phyloP scores from a whole-genome alignment of 1,140 invertebrate species.

The Zaprionus davidi region DNA sequence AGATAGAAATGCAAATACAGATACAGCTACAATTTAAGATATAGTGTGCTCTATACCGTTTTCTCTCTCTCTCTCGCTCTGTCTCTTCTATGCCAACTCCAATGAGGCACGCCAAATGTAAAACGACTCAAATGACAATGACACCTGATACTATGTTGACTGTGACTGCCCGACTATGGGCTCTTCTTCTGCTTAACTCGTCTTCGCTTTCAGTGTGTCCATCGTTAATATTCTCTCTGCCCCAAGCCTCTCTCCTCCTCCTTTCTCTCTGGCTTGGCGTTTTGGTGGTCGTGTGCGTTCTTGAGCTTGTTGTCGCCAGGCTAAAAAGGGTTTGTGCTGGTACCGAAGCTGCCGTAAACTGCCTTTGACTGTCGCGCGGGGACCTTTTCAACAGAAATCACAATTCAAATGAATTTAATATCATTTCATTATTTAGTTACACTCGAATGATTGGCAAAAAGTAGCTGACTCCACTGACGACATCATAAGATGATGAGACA shows the following conservation, averaged over 20 bases:
- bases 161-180: slow-evolving; percentile 23
- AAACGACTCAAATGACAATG: slow-evolving; percentile 84
- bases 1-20: neutral
- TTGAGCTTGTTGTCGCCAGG: slow-evolving; percentile 25
- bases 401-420: slow-evolving; percentile 84
- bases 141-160: slow-evolving; percentile 78
- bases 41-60: neutral
- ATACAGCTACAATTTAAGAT: slow-evolving; percentile 12
- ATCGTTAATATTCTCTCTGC: neutral
- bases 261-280: slow-evolving; percentile 25
- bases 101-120: slow-evolving; percentile 76
- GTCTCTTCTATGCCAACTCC: slow-evolving; percentile 68
- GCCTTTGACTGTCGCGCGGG: slow-evolving; percentile 24
- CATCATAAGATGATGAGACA: slow-evolving; percentile 35
- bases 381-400: slow-evolving; percentile 83
- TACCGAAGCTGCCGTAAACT: slow-evolving; percentile 34
- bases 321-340: slow-evolving; percentile 47
- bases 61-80: neutral
- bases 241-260: neutral
- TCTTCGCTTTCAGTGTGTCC: slow-evolving; percentile 3
- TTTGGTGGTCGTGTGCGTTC: slow-evolving; percentile 64
- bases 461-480: slow-evolving; percentile 53
- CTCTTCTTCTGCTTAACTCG: slow-evolving; percentile 5
- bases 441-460: slow-evolving; percentile 81
- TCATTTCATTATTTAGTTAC: slow-evolving; percentile 84